phyloP scores from a whole-genome alignment of 1,140 invertebrate genomes.

The Sminthurinus signatus region DNA sequence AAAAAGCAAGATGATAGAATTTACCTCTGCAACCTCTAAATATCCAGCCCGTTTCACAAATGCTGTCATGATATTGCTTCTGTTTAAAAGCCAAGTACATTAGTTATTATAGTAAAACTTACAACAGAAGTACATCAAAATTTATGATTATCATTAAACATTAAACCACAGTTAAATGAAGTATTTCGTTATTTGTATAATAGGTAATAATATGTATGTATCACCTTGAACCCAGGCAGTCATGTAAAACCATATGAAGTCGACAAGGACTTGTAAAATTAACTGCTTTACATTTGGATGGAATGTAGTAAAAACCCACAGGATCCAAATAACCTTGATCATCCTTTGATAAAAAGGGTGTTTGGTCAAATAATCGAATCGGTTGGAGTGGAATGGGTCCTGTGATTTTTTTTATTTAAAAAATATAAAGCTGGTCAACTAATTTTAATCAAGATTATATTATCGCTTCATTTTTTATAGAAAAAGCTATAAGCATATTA shows the following conservation, averaged over 20 bases:
- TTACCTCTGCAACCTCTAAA: slow-evolving; percentile 47
- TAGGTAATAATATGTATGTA: neutral
- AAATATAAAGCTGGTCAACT: too few relatives aligned
- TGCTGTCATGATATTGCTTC: slow-evolving; percentile 17
- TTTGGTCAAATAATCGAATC: slow-evolving; percentile 43
- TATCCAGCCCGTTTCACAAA: slow-evolving; percentile 46
- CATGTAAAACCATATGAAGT: slow-evolving; percentile 46
- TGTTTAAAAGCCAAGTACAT: neutral
- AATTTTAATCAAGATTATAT: too few relatives aligned
- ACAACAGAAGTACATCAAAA: too few relatives aligned
- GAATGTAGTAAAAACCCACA: slow-evolving; percentile 43
- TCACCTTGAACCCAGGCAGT: slow-evolving; percentile 44
- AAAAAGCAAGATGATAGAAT: slow-evolving; percentile 48
- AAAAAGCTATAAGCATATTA: neutral
- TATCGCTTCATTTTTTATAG: too few relatives aligned
- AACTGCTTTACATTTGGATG: slow-evolving; percentile 38
- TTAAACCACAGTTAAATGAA: neutral
- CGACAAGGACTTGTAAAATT: slow-evolving; percentile 43
- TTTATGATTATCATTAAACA: neutral
- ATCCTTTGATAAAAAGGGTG: slow-evolving; percentile 16
- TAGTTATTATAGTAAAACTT: too few relatives aligned
- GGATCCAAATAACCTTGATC: slow-evolving; percentile 39
- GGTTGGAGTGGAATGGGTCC: slow-evolving; percentile 39
- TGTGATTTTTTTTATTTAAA: too few relatives aligned
- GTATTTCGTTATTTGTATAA: neutral